Conservation (phyloP, 1,140 invertebrate genomes). For the Megalonaias nervosa region DNA sequence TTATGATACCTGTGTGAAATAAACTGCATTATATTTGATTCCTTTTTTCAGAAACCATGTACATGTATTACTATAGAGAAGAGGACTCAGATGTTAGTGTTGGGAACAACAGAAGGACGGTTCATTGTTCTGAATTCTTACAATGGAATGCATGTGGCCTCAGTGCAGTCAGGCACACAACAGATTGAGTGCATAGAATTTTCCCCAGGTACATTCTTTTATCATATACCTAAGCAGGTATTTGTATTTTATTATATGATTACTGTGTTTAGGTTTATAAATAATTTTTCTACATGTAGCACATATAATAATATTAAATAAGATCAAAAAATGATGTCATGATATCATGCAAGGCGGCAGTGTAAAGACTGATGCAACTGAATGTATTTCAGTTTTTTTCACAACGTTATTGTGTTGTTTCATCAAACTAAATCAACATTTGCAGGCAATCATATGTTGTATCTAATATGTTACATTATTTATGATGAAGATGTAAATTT, state of each 20-base stretch:
- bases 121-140: slow-evolving; percentile 89
- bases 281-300: background rate
- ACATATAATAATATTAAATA: background rate
- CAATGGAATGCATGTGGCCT: slow-evolving; percentile 85
- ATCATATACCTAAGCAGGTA: background rate
- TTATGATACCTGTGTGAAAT: no score
- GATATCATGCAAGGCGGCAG: no score
- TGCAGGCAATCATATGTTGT: no score
- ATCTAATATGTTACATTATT: no score
- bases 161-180: slow-evolving; percentile 86
- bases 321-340: no score
- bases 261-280: no score
- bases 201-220: slow-evolving; percentile 80
- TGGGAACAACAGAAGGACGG: slow-evolving; percentile 84
- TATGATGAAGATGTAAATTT: no score
- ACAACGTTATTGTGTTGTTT: no score
- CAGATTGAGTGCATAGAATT: slow-evolving; percentile 83
- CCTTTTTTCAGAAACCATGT: slow-evolving; percentile 83
- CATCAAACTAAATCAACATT: no score
- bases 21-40: background rate
- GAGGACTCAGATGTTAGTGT: slow-evolving; percentile 46
- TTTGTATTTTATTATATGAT: background rate
- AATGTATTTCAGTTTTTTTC: no score
- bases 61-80: slow-evolving; percentile 78
- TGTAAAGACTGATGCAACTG: no score